Percentiles rank a stretch among this genome's conserved stretches.
Conservation (phyloP, 2,797 vertebrate species). For the Gymnopithys bicolor region DNA sequence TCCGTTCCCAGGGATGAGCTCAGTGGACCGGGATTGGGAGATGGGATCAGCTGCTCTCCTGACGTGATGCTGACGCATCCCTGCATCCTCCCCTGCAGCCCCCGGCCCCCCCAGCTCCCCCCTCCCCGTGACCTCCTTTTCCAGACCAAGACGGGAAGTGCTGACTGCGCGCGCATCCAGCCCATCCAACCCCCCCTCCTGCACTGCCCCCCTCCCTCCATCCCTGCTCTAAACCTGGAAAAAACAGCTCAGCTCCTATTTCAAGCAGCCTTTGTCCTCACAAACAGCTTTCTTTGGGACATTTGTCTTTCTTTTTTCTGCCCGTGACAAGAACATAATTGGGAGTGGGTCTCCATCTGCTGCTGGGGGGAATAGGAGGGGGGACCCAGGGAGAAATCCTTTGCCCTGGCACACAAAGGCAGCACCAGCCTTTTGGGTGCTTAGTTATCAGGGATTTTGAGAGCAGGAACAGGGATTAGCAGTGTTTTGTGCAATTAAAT, state of each 20-base stretch:
- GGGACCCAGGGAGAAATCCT: background rate
- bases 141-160: constrained; percentile 76
- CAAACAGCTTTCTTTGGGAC: background rate
- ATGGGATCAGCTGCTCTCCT: constrained; percentile 71
- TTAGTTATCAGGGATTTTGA: background rate
- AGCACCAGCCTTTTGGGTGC: background rate
- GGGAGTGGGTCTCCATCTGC: constrained; percentile 36
- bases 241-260: constrained; percentile 27
- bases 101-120: background rate
- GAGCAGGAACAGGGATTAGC: background rate
- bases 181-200: background rate
- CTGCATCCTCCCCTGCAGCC: background rate
- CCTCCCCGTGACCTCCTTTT: constrained; percentile 67
- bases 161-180: constrained; percentile 35
- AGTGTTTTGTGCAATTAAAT: rapidly evolving
- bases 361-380: background rate
- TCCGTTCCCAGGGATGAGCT: constrained; percentile 70
- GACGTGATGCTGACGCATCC: constrained; percentile 19
- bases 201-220: background rate
- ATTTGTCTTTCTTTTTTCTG: background rate
- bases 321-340: background rate
- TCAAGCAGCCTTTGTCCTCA: constrained; percentile 29
- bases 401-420: background rate
- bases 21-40: constrained; percentile 76
- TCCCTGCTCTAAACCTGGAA: background rate